Percentiles rank a stretch among this genome's conserved stretches.
These are phyloP conservation scores for Serranus cabrilla DNA, from an alignment of 2,797 vertebrate species.

Conservation along the genomic window DNA sequence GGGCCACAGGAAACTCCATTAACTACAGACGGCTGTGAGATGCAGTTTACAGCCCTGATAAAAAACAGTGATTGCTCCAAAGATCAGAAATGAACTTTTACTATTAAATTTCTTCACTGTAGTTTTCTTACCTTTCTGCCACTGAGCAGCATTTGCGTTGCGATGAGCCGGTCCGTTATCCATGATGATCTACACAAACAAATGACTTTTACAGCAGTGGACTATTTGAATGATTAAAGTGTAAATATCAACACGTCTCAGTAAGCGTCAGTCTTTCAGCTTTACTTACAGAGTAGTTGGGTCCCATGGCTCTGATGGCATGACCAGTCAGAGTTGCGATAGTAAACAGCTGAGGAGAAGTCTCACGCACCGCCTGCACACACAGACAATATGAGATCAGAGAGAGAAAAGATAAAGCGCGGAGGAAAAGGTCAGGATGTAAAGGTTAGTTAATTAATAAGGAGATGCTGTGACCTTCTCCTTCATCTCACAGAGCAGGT, in stretches of 20 bases:
- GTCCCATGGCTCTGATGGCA: conserved; percentile 88
- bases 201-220: neutral
- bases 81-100: neutral
- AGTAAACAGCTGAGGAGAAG: conserved; percentile 85
- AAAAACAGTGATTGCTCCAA: neutral
- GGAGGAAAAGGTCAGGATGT: neutral
- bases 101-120: neutral
- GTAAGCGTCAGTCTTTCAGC: neutral
- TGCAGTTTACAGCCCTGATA: too few species aligned
- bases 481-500: conserved; percentile 90
- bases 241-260: neutral
- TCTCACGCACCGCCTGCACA: conserved; percentile 79
- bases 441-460: neutral
- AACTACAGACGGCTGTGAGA: too few species aligned
- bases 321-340: conserved; percentile 90
- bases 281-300: conserved; percentile 87
- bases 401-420: neutral
- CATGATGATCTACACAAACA: conserved; percentile 85
- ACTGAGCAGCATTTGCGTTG: conserved; percentile 75
- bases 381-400: neutral
- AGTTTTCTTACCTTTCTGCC: conserved; percentile 84
- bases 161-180: conserved; percentile 87
- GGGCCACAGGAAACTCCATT: too few species aligned
- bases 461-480: conserved; percentile 80
- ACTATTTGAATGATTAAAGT: neutral